These are phyloP conservation scores for Pelecanoides urinatrix DNA, from an alignment of 2,113 vertebrate genomes.

Conservation along the genomic window DNA sequence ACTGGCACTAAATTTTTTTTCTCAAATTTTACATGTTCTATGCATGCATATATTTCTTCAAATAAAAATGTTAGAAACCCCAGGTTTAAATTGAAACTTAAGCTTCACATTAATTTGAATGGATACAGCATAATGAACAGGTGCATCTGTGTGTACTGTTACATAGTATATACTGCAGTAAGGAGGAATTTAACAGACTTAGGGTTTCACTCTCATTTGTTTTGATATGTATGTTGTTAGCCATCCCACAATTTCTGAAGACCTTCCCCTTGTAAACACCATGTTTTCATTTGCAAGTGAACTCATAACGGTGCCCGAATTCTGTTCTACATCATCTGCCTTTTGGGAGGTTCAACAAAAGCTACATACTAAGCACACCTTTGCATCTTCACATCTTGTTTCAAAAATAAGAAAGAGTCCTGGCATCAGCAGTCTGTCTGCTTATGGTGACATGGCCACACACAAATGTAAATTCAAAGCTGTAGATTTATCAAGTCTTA, in stretches of 20 bases:
- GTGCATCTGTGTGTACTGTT: background rate
- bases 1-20: background rate
- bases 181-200: background rate
- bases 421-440: background rate
- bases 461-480: background rate
- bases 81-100: background rate
- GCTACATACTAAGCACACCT: background rate
- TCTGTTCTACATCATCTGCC: background rate
- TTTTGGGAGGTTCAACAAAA: background rate
- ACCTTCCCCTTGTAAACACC: background rate
- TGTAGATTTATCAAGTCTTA: background rate
- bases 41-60: constrained; percentile 2
- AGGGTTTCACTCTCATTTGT: background rate
- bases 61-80: background rate
- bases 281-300: background rate
- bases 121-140: background rate
- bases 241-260: background rate
- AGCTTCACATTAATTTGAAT: background rate
- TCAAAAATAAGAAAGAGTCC: background rate
- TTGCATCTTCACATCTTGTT: background rate
- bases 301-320: background rate
- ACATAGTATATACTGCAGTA: background rate
- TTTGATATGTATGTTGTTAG: background rate
- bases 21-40: background rate
- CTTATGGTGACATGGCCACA: background rate